phyloP scores from a whole-genome alignment of 2,113 vertebrate genomes.

The Oceanodroma tethys region DNA sequence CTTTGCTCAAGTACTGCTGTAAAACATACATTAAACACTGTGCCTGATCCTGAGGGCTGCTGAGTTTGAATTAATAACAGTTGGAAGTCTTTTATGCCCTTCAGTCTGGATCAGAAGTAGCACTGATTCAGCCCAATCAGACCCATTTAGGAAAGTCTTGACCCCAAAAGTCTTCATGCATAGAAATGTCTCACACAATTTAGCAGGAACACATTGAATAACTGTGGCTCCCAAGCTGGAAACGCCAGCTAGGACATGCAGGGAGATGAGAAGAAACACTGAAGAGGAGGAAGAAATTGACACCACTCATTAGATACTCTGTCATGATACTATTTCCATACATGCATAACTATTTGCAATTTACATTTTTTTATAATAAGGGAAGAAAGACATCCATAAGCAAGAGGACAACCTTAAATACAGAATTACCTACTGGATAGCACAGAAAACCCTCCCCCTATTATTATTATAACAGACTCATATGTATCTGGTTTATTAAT shows the following conservation, averaged over 20 bases:
- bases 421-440: background rate
- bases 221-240: background rate
- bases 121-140: background rate
- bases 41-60: background rate
- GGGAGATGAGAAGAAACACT: background rate
- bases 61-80: background rate
- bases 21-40: constrained; percentile 19
- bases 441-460: background rate
- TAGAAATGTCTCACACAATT: background rate
- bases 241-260: background rate
- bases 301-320: background rate
- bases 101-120: background rate
- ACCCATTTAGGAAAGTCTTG: background rate
- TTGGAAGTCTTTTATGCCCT: background rate
- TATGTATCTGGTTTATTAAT: background rate
- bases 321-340: background rate
- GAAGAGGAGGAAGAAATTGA: background rate
- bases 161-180: background rate
- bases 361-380: background rate
- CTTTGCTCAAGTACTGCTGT: background rate
- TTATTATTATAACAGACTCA: background rate
- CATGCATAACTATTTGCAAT: background rate
- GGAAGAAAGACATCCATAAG: background rate
- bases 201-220: background rate
- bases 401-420: background rate